Evolutionary conservation across 1,140 invertebrate species (phyloP), one percentile per base, ranked within the genome.

Genomic region (Ylistrum balloti): DNA sequence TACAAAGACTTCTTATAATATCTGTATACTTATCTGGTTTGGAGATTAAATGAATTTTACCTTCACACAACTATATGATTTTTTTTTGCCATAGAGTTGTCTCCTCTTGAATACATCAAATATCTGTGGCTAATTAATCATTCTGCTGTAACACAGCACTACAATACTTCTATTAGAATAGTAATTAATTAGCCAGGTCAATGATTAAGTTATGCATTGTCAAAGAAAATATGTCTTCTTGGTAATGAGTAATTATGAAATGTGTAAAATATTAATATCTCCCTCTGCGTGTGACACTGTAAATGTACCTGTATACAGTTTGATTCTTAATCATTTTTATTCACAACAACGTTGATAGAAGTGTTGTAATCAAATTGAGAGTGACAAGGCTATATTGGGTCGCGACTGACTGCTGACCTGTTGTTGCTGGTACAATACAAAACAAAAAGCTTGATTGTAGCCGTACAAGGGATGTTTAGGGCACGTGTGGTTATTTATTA

Each of bases 371-470:
- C 11, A 10, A 48, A 48, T 20, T 17, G 56, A 11, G 56, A 1
- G 17, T n/a, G 28, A 74, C 56, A 74, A 74, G 13, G 22, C 3
- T 74, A 74, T 0, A n/a, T 11, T 74, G 56, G 56, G n/a, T 5
- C 5, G 0, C 11, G 56, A n/a, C 22, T 74, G 56, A 74, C 56
- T 28, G 56, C 56, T 28, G n/a, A 74, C 56, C 56, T 74, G 56
- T 28, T 9, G 56, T 1, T 45, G 17, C 41, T 45, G 41, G 41
- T 45, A 45, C 41, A 45, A 45, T 45, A 45, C 20, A 45, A 28
- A 74, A 74, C 56, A 74, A 74, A n/a, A 74, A 28, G 56, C 22
- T 74, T 74, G 28, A 74, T 74, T 74, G 56, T 74, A 28, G 56
- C 56, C 0, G 0, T 17, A 74, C 56, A 74, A 28, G 5, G 45